Evolutionary conservation across 2,797 vertebrate species (phyloP).

Genomic region (Tolypeutes matacus): DNA sequence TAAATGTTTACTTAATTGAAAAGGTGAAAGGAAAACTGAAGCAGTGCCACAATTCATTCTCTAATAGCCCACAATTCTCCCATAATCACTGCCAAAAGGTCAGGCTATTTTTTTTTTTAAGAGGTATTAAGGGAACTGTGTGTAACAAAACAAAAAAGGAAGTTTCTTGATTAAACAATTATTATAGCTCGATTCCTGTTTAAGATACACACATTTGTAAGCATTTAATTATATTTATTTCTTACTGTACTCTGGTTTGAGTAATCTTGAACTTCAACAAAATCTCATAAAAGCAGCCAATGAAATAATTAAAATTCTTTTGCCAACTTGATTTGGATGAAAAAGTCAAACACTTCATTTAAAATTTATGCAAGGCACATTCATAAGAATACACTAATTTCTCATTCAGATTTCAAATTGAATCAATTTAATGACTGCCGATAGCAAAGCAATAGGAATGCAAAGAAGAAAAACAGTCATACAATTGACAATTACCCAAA

Average conservation of each 20-base stretch:
- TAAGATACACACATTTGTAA: slow-evolving; percentile 66
- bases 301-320: slow-evolving; percentile 86
- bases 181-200: slow-evolving; percentile 65
- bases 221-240: slow-evolving; percentile 78
- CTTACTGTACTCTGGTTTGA: slow-evolving; percentile 62
- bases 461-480: slow-evolving; percentile 68
- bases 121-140: slow-evolving; percentile 5
- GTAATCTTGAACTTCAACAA: slow-evolving; percentile 72
- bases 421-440: slow-evolving; percentile 85
- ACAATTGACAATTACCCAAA: slow-evolving; percentile 81
- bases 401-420: slow-evolving; percentile 84
- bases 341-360: slow-evolving; percentile 83
- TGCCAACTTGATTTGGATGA: slow-evolving; percentile 81
- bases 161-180: slow-evolving; percentile 69
- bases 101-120: neutral
- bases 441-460: slow-evolving; percentile 76
- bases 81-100: slow-evolving; percentile 20
- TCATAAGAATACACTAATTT: slow-evolving; percentile 81
- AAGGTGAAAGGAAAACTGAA: slow-evolving; percentile 49
- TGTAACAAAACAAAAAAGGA: slow-evolving; percentile 62
- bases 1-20: slow-evolving; percentile 31
- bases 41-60: neutral
- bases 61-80: neutral
- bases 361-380: slow-evolving; percentile 83
- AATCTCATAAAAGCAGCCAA: slow-evolving; percentile 79